phyloP scores from a whole-genome alignment of 2,888 invertebrate genomes.

The Agrotis ipsilon region DNA sequence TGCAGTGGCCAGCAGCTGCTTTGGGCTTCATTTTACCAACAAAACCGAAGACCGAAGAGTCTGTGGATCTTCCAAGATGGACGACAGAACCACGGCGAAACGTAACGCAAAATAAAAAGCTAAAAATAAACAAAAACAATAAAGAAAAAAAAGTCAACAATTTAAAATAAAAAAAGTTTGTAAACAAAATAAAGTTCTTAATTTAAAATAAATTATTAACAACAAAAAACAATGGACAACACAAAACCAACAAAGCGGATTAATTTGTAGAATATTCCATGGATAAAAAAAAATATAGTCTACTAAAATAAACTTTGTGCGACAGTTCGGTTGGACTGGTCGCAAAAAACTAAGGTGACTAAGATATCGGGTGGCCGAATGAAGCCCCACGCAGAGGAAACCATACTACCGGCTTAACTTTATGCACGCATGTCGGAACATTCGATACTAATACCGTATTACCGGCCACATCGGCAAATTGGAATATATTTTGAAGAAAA shows the following conservation, averaged over 20 bases:
- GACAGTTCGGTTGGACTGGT: slow-evolving; percentile 62
- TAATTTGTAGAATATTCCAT: slow-evolving; percentile 1
- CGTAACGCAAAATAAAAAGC: slow-evolving; percentile 49
- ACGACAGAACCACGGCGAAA: slow-evolving; percentile 41
- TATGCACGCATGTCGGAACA: slow-evolving; percentile 73
- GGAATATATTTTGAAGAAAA: slow-evolving; percentile 26
- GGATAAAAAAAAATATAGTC: slow-evolving; percentile 19
- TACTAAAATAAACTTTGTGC: slow-evolving; percentile 30
- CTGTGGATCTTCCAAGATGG: slow-evolving; percentile 63
- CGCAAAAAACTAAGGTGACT: slow-evolving; percentile 70
- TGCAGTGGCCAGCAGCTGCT: slow-evolving; percentile 99
- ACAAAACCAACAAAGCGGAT: slow-evolving; percentile 18
- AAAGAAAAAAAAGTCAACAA: slow-evolving; percentile 7
- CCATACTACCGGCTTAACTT: slow-evolving; percentile 86
- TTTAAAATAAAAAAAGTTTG: slow-evolving; percentile 1
- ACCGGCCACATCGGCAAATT: slow-evolving; percentile 25
- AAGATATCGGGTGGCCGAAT: slow-evolving; percentile 62
- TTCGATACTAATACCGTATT: slow-evolving; percentile 68
- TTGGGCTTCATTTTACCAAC: slow-evolving; percentile 92
- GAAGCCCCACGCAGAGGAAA: slow-evolving; percentile 82
- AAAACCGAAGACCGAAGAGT: slow-evolving; percentile 62
- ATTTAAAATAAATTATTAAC: slow-evolving; percentile 5
- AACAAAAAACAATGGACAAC: slow-evolving; percentile 46
- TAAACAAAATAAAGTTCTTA: slow-evolving; percentile 2
- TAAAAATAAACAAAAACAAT: slow-evolving; percentile 23